phyloP scores from a whole-genome alignment of 2,113 vertebrate genomes.

The Bos taurus region DNA sequence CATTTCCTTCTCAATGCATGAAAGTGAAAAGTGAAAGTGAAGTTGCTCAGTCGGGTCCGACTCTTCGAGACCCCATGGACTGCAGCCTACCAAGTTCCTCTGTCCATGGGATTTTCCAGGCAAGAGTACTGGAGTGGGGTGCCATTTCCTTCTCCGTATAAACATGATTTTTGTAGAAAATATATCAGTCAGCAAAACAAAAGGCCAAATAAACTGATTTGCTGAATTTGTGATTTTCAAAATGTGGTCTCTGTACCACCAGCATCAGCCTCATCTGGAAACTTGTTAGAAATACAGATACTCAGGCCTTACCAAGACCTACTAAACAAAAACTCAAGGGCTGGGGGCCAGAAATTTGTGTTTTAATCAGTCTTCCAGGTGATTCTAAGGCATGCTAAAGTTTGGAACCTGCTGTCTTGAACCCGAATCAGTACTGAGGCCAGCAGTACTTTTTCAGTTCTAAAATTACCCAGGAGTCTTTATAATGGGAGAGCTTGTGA shows the following conservation, averaged over 20 bases:
- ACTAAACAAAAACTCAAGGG: background rate
- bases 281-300: background rate
- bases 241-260: background rate
- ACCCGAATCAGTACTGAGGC: background rate
- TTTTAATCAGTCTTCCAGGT: background rate
- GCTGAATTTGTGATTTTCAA: background rate
- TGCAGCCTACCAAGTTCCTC: background rate
- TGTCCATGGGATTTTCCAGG: background rate
- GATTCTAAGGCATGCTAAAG: background rate
- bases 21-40: too few relatives aligned
- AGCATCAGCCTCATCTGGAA: background rate
- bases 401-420: background rate
- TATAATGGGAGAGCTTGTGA: background rate
- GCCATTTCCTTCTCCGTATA: background rate
- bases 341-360: background rate
- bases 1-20: too few relatives aligned
- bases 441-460: background rate
- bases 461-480: background rate
- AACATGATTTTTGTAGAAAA: conserved; percentile 13
- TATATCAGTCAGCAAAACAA: conserved; percentile 12
- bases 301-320: background rate
- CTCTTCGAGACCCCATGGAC: too few relatives aligned
- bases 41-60: rapidly evolving
- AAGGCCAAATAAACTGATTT: background rate
- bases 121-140: background rate